Conservation (phyloP, 2,797 vertebrate genomes). For the Phoxinus dragarum region DNA sequence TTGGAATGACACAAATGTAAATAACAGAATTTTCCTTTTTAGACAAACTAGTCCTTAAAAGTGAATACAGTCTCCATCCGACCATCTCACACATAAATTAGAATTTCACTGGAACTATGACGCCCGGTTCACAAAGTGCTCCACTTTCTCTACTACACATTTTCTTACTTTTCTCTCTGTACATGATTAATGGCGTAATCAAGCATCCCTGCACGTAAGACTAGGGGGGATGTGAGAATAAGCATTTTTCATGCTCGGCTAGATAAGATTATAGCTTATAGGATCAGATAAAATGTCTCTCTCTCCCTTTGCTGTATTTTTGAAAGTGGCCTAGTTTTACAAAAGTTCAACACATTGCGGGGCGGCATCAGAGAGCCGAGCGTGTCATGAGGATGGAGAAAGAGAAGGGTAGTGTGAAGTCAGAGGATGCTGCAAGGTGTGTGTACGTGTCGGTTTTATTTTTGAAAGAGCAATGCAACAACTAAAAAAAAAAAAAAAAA, state of each 20-base stretch:
- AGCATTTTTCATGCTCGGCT: constrained; percentile 57
- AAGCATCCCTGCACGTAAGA: constrained; percentile 48
- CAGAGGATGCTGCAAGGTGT: constrained; percentile 8
- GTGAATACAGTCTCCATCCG: background rate
- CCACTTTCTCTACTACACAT: constrained; percentile 30
- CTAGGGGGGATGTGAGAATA: constrained; percentile 54
- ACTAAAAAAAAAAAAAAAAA: background rate
- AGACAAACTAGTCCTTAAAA: background rate
- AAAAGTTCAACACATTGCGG: constrained; percentile 41
- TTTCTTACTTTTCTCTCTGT: constrained; percentile 48
- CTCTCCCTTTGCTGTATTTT: constrained; percentile 40
- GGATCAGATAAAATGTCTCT: constrained; percentile 51
- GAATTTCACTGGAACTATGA: background rate
- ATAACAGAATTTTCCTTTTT: background rate
- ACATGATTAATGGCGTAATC: constrained; percentile 62
- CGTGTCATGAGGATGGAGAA: constrained; percentile 4
- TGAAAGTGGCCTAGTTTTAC: constrained; percentile 55
- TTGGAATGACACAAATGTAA: background rate
- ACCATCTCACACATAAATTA: background rate
- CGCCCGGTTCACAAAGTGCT: constrained; percentile 1
- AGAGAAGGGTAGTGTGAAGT: constrained; percentile 9
- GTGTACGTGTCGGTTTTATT: constrained; percentile 4
- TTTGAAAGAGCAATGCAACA: constrained; percentile 8
- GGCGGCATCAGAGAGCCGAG: constrained; percentile 20
- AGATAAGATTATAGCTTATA: constrained; percentile 58